A percentile compares a stretch with the other conserved stretches of the same genome.
Conservation (phyloP, 1,140 invertebrate species). For the Probaryconus sp. region DNA sequence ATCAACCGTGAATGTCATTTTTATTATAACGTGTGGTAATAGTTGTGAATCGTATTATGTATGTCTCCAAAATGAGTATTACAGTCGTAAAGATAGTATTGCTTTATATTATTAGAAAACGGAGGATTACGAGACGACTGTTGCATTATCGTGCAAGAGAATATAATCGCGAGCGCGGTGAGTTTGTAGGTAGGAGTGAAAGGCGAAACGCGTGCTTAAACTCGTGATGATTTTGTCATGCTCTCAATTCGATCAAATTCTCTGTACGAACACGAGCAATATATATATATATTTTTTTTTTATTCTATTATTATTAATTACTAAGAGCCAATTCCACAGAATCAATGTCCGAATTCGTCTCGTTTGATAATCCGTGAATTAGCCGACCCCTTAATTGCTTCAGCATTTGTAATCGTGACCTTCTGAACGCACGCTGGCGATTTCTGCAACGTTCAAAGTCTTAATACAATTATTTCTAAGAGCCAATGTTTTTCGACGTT, state of each 20-base stretch:
- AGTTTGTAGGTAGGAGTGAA: no score
- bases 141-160: constrained; percentile 68
- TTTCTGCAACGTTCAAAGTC: constrained; percentile 7
- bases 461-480: no score
- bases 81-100: constrained; percentile 31
- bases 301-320: background rate
- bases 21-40: constrained; percentile 9
- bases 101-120: constrained; percentile 66
- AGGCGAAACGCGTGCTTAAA: constrained; percentile 64
- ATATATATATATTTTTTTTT: constrained; percentile 10
- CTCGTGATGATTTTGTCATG: constrained; percentile 61
- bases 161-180: constrained; percentile 64
- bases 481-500: no score
- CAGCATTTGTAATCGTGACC: constrained; percentile 12
- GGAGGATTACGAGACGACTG: constrained; percentile 61
- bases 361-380: background rate
- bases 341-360: background rate
- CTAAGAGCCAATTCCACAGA: background rate
- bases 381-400: background rate
- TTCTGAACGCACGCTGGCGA: constrained; percentile 11
- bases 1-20: constrained; percentile 7
- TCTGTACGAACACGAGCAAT: no score
- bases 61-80: constrained; percentile 39
- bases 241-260: constrained; percentile 40
- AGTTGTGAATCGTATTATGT: constrained; percentile 3